Conservation (phyloP, 1,140 invertebrate genomes). For the Hydropsyche tenuis region DNA sequence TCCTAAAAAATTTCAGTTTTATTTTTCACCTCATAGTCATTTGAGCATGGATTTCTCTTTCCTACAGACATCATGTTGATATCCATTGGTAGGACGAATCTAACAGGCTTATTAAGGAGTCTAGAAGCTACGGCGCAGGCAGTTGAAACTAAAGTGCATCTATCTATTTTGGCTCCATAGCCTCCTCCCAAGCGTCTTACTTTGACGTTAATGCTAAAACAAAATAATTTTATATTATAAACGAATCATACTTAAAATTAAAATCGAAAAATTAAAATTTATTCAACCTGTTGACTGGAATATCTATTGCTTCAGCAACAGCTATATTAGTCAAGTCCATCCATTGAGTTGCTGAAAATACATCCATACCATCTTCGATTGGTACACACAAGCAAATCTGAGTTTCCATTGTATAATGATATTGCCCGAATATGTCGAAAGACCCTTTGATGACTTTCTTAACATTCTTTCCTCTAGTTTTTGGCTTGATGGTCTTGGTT, state of each 20-base stretch:
- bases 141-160: conserved; percentile 63
- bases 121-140: conserved; percentile 70
- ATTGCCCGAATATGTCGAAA: conserved; percentile 63
- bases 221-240: neutral
- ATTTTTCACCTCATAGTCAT: conserved; percentile 61
- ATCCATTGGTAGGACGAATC: conserved; percentile 70
- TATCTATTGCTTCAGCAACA: conserved; percentile 64
- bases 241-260: neutral
- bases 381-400: conserved; percentile 68
- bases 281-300: conserved; percentile 56
- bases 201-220: conserved; percentile 66
- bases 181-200: conserved; percentile 74
- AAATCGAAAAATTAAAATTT: neutral
- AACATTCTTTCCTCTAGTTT: conserved; percentile 54
- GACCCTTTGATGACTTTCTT: conserved; percentile 62
- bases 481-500: conserved; percentile 46
- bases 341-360: conserved; percentile 70
- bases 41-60: conserved; percentile 64
- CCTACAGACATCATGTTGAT: conserved; percentile 72
- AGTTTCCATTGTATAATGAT: conserved; percentile 74
- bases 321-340: conserved; percentile 69
- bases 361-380: conserved; percentile 66
- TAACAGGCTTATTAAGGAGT: conserved; percentile 67
- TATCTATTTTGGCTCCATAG: conserved; percentile 73
- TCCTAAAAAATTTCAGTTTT: too few species aligned